Evolutionary conservation across 2,113 vertebrate species (phyloP).

Genomic region (Rattus norvegicus): GRCr8 NC_086039.1:53957501-53958000

Average conservation of each 20-base stretch:
- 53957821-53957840: neutral
- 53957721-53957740: conserved; percentile 20
- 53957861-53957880: neutral
- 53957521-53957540: conserved; percentile 60
- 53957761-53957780: neutral
- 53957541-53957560: conserved; percentile 68
- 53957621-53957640: conserved; percentile 30
- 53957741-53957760: conserved; percentile 18
- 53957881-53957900: neutral
- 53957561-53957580: conserved; percentile 59
- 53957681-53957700: conserved; percentile 24
- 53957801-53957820: neutral
- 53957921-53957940: neutral
- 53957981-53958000: neutral
- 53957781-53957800: neutral
- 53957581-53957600: neutral
- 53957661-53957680: conserved; percentile 41
- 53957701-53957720: neutral
- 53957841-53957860: neutral
- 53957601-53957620: conserved; percentile 35
- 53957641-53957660: conserved; percentile 34
- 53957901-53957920: neutral
- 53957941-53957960: neutral
- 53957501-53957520: conserved; percentile 26
- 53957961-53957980: neutral